Base-by-base conservation (phyloP, 2,797 vertebrate genomes). In the Pseudopleuronectes americanus region DNA sequence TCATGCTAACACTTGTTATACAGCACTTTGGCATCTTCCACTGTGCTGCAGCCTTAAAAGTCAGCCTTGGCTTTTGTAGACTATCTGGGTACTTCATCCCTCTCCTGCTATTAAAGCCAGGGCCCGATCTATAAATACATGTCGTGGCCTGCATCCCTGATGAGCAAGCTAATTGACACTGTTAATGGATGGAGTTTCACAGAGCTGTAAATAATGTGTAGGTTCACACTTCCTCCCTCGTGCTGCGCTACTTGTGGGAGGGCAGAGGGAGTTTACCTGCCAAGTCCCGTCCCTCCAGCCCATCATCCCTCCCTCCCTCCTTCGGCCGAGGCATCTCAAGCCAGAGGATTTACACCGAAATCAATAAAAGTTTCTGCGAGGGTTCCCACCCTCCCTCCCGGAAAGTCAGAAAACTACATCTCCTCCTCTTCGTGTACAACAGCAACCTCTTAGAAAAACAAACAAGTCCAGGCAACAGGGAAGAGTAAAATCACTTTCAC, bases 121-220 rank as follows among this genome's bases (percentile, higher is more conserved):
- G 48, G 70, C 62, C 74, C 53, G 31, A 80, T 90, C 89, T 90
- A 91, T 92, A 90, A 90, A 91, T 90, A 88, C 79, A 84, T 83
- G 77, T 63, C 75, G 76, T 70, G 81, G 83, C 73, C 82, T 68
- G 86, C 84, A 90, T 89, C 87, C 90, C 85, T 49, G 85, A 91
- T 84, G 90, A 92, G 84, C 73, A 49, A 65, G 78, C 88, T 93
- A 92, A 93, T 92, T 91, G 89, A 88, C 91, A 91, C 85, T 57
- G 83, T 87, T 91, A 93, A 92, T 92, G 88, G 90, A 90, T 87
- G 81, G 84, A 86, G 83, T 90, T 92, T 92, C 88, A 87, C 83
- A 74, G 83, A 86, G 87, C 86, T 87, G 90, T 92, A 92, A 91
- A 92, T 92, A 93, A 91, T 87, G 87, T 91, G 89, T 79, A 89